Evolutionary conservation across 2,113 vertebrate genomes (phyloP).

Genomic region (Actinemys pallida): DNA sequence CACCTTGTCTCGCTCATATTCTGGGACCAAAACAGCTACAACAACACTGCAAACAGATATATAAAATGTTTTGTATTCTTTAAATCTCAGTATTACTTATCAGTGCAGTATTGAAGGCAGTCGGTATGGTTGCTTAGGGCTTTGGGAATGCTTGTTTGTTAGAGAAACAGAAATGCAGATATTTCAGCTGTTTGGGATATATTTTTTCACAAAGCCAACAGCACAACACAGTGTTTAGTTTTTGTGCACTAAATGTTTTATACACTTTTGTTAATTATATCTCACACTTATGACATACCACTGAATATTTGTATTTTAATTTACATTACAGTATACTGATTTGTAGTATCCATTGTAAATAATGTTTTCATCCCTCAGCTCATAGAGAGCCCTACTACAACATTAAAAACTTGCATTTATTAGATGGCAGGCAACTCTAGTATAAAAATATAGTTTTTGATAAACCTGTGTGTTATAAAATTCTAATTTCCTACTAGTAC

Average conservation of each 20-base stretch:
- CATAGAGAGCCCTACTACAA: neutral
- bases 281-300: accelerated
- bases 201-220: neutral
- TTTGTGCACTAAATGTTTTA: neutral
- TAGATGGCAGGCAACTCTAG: neutral
- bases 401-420: neutral
- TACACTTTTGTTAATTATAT: neutral
- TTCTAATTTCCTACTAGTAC: neutral
- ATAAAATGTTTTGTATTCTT: accelerated
- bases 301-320: neutral
- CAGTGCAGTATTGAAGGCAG: accelerated
- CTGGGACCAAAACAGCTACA: neutral
- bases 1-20: neutral
- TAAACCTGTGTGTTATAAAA: neutral
- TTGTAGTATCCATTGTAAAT: neutral
- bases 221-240: accelerated
- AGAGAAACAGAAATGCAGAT: accelerated
- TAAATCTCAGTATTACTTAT: accelerated
- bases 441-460: neutral
- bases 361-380: too few relatives aligned
- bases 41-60: neutral
- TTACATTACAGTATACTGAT: neutral
- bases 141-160: accelerated
- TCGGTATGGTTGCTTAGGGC: accelerated
- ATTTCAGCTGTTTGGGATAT: accelerated